A percentile compares a stretch with the other conserved stretches of the same genome.
Conservation (phyloP, 2,113 vertebrate genomes). For the Crypturellus undulatus region DNA sequence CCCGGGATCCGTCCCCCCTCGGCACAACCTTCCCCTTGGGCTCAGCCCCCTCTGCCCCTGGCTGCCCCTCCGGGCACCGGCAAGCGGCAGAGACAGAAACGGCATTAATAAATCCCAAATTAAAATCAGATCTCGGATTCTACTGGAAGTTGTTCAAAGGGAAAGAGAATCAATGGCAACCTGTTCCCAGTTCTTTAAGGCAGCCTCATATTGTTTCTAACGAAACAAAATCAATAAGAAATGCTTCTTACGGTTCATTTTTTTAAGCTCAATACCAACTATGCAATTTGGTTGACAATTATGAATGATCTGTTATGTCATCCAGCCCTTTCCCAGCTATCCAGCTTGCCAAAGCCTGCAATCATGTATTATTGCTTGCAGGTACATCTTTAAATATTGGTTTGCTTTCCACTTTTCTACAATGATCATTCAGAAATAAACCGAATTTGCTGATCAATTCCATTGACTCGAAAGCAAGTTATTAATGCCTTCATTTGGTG, state of each 20-base stretch:
- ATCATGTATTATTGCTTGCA: slow-evolving; percentile 78
- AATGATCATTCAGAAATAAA: slow-evolving; percentile 79
- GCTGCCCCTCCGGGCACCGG: neutral
- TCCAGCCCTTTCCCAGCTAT: slow-evolving; percentile 52
- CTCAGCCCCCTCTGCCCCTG: neutral
- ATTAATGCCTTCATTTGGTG: slow-evolving; percentile 79
- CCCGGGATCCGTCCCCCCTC: too few relatives aligned
- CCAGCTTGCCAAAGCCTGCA: slow-evolving; percentile 70
- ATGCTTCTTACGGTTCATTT: slow-evolving; percentile 84
- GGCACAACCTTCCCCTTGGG: too few relatives aligned
- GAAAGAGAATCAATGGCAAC: slow-evolving; percentile 81
- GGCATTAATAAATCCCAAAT: slow-evolving; percentile 62
- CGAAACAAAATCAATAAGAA: slow-evolving; percentile 87
- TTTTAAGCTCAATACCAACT: slow-evolving; percentile 83
- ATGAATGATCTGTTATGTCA: slow-evolving; percentile 84
- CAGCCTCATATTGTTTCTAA: slow-evolving; percentile 82
- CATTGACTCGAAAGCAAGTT: slow-evolving; percentile 79
- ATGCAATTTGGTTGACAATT: slow-evolving; percentile 91
- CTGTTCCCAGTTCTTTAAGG: slow-evolving; percentile 80
- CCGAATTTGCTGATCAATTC: slow-evolving; percentile 84
- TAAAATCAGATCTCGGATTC: slow-evolving; percentile 65
- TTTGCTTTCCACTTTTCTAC: slow-evolving; percentile 71
- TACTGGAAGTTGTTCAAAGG: slow-evolving; percentile 75
- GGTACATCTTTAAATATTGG: slow-evolving; percentile 72
- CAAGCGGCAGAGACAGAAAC: neutral